These are phyloP conservation scores for Menura novaehollandiae DNA, from an alignment of 2,113 vertebrate genomes.

Conservation along the genomic window DNA sequence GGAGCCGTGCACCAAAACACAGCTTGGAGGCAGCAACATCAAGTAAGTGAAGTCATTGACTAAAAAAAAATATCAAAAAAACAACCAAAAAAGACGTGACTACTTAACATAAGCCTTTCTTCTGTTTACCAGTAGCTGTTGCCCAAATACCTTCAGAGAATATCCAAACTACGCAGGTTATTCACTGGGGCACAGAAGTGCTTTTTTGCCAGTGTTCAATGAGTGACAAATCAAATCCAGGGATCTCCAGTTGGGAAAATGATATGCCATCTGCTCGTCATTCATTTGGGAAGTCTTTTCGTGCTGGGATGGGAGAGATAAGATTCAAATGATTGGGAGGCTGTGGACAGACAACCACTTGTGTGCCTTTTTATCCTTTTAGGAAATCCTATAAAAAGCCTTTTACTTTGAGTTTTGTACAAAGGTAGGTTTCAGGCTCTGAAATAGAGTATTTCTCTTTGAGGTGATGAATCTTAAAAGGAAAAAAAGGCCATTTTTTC, in stretches of 20 bases:
- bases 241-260: conserved; percentile 6
- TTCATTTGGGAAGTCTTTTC: neutral
- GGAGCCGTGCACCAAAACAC: neutral
- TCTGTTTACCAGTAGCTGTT: neutral
- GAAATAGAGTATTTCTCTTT: neutral
- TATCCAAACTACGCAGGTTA: neutral
- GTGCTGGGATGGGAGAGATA: neutral
- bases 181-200: neutral
- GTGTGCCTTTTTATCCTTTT: neutral
- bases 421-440: neutral
- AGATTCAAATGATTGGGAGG: neutral
- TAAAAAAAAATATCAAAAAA: neutral
- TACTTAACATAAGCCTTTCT: neutral
- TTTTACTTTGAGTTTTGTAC: neutral
- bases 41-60: neutral
- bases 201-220: neutral
- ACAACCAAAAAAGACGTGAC: too few relatives aligned
- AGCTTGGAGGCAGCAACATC: neutral
- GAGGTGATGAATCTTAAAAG: neutral
- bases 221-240: conserved; percentile 20
- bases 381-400: neutral
- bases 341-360: neutral
- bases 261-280: conserved; percentile 18
- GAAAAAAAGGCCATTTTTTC: neutral
- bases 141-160: neutral